phyloP scores from a whole-genome alignment of 1,140 invertebrate genomes.

The Lasioglossum albipes region DNA sequence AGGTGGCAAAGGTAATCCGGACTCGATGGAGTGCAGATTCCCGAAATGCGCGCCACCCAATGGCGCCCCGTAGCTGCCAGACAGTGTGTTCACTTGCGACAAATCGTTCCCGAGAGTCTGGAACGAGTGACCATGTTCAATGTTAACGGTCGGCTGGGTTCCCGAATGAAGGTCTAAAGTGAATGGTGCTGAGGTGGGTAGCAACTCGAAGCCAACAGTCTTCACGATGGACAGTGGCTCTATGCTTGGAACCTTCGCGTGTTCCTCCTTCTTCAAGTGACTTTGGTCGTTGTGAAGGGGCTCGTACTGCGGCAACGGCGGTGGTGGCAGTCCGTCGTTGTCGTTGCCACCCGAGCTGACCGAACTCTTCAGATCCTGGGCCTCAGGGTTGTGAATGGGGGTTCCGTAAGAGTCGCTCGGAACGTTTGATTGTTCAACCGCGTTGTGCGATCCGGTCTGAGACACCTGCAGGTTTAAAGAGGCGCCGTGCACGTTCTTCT shows the following conservation, averaged over 20 bases:
- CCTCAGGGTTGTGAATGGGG: slow-evolving; percentile 75
- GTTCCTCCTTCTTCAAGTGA: neutral
- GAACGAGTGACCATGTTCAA: slow-evolving; percentile 2
- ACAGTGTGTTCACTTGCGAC: slow-evolving; percentile 41
- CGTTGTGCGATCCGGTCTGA: slow-evolving; percentile 5
- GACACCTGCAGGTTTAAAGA: neutral
- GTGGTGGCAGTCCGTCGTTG: slow-evolving; percentile 77
- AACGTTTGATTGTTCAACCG: slow-evolving; percentile 59
- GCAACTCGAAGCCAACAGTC: slow-evolving; percentile 78
- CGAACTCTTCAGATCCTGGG: slow-evolving; percentile 72
- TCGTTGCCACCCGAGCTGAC: slow-evolving; percentile 67
- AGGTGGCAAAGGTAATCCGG: slow-evolving; percentile 51
- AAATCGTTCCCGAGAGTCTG: slow-evolving; percentile 52
- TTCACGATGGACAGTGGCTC: slow-evolving; percentile 76
- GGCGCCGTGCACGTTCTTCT: slow-evolving; percentile 9
- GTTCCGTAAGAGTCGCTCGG: slow-evolving; percentile 77
- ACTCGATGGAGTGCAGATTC: slow-evolving; percentile 42
- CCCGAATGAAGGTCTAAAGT: slow-evolving; percentile 23
- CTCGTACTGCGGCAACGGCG: slow-evolving; percentile 73
- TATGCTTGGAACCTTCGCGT: slow-evolving; percentile 31
- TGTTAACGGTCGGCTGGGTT: neutral
- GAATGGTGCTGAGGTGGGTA: slow-evolving; percentile 65
- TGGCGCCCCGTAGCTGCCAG: slow-evolving; percentile 40
- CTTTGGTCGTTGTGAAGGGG: slow-evolving; percentile 67
- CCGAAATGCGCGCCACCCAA: slow-evolving; percentile 48